Percentiles rank a stretch among this genome's conserved stretches.
phyloP scores from a whole-genome alignment of 2,113 vertebrate species.

The human (Homo sapiens) region GRCh38 chr2:32904001-32904500 shows the following conservation, averaged over 20 bases:
- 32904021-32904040: too few relatives aligned
- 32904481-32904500: not conserved
- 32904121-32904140: not conserved
- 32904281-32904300: slow-evolving; percentile 43
- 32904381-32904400: slow-evolving; percentile 39
- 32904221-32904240: not conserved
- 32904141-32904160: not conserved
- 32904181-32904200: not conserved
- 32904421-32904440: not conserved
- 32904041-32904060: too few relatives aligned
- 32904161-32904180: not conserved
- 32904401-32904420: slow-evolving; percentile 61
- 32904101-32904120: not conserved
- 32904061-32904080: not conserved
- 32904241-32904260: not conserved
- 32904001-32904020: too few relatives aligned
- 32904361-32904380: not conserved
- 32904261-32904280: slow-evolving; percentile 2
- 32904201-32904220: not conserved
- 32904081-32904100: rapidly evolving
- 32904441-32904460: slow-evolving; percentile 23
- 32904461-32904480: not conserved
- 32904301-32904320: slow-evolving; percentile 39
- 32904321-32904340: slow-evolving; percentile 38
- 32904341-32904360: not conserved